Conservation (phyloP, 2,797 vertebrate genomes). For the Molothrus aeneus region DNA sequence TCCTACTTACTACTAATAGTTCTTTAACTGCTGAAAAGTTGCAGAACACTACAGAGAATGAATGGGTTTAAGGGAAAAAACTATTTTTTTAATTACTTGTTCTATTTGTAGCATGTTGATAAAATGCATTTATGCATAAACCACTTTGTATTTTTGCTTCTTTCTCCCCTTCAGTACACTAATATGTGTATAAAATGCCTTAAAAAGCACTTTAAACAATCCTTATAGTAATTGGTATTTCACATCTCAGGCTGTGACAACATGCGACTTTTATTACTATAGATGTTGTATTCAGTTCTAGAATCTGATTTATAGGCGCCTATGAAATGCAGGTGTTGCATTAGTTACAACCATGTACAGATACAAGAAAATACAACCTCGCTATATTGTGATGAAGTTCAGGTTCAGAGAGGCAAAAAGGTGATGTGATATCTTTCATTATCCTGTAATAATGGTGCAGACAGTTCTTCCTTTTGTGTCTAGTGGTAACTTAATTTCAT, state of each 20-base stretch:
- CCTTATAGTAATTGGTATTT: neutral
- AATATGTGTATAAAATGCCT: neutral
- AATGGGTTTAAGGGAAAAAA: neutral
- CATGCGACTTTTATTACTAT: neutral
- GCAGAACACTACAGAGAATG: neutral
- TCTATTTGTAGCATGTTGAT: neutral
- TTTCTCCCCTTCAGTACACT: neutral
- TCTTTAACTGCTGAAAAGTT: neutral
- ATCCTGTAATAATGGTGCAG: neutral
- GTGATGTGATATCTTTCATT: neutral
- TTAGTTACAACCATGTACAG: neutral
- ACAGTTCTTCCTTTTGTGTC: neutral
- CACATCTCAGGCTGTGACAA: neutral
- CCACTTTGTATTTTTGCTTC: neutral
- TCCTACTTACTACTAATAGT: neutral
- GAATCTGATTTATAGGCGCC: neutral
- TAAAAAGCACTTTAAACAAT: neutral
- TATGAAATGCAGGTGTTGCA: neutral
- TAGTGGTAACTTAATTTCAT: conserved; percentile 35
- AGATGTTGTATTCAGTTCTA: neutral
- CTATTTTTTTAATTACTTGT: neutral
- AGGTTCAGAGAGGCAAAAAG: neutral
- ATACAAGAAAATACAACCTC: neutral
- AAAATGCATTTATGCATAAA: neutral
- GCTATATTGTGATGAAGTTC: neutral